A percentile compares a stretch with the other conserved stretches of the same genome.
phyloP scores from a whole-genome alignment of 2,888 invertebrate genomes.

The Argyra leucocephala region DNA sequence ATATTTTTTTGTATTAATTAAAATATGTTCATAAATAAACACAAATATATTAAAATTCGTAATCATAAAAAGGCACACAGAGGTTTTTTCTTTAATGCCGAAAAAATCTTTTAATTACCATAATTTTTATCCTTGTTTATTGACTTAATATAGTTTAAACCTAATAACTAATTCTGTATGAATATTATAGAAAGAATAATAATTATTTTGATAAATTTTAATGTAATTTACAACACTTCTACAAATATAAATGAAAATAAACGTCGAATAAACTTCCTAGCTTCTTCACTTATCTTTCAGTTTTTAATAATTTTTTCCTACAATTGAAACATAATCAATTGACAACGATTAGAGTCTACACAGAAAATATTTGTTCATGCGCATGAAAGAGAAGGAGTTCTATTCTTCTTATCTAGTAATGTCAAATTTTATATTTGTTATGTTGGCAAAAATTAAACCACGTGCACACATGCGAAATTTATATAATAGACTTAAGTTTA shows the following conservation, averaged over 20 bases:
- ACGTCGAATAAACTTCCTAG: neutral
- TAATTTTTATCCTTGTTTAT: neutral
- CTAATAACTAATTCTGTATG: too few relatives aligned
- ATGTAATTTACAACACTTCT: neutral
- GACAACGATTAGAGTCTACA: conserved; percentile 6
- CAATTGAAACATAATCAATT: neutral
- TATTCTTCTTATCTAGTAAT: too few relatives aligned
- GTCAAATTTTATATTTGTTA: too few relatives aligned
- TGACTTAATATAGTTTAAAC: neutral
- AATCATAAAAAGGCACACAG: neutral
- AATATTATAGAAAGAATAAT: too few relatives aligned
- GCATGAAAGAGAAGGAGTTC: neutral
- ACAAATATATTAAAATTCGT: neutral
- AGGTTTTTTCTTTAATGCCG: neutral
- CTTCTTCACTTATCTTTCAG: neutral
- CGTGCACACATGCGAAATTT: too few relatives aligned
- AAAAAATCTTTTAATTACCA: neutral
- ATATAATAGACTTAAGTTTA: too few relatives aligned
- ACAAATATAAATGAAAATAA: neutral
- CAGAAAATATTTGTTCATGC: neutral
- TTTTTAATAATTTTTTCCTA: neutral
- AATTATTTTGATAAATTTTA: neutral
- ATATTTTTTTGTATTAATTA: too few relatives aligned
- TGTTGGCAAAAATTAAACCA: too few relatives aligned
- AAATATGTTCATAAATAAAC: neutral